A percentile compares a stretch with the other conserved stretches of the same genome.
Evolutionary conservation across 2,113 vertebrate genomes (phyloP).

Genomic region (Etheostoma cragini): DNA sequence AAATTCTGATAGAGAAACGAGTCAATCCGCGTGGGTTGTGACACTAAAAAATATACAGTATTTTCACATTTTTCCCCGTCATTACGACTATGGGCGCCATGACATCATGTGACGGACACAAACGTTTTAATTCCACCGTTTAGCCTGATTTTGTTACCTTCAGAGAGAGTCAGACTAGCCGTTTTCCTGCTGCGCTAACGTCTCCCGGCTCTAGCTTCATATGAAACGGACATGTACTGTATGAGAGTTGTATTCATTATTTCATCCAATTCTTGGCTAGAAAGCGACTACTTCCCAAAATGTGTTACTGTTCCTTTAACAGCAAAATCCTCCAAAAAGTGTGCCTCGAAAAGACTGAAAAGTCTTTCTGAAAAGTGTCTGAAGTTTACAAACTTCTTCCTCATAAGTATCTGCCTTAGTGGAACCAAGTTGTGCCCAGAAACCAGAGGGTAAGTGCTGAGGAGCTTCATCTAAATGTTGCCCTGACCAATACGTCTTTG

Average conservation of each 20-base stretch:
- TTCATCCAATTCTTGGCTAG: neutral
- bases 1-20: too few relatives aligned
- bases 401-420: slow-evolving; percentile 30
- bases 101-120: too few relatives aligned
- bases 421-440: slow-evolving; percentile 33
- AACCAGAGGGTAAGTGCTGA: slow-evolving; percentile 22
- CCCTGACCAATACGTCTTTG: slow-evolving; percentile 59
- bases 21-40: too few relatives aligned
- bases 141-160: neutral
- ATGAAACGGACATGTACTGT: neutral
- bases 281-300: neutral
- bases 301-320: neutral
- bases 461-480: slow-evolving; percentile 56
- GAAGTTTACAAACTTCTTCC: slow-evolving; percentile 60
- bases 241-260: too few relatives aligned
- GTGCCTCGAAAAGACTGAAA: neutral
- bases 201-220: neutral
- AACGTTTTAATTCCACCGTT: too few relatives aligned
- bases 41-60: too few relatives aligned
- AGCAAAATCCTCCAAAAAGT: neutral
- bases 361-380: slow-evolving; percentile 4
- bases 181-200: neutral
- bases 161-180: neutral
- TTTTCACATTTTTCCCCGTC: too few relatives aligned
- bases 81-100: too few relatives aligned